Evolutionary conservation across 2,113 vertebrate species (phyloP), one percentile per base, ranked within the genome.

Genomic region (Prochilodus magdalenae): DNA sequence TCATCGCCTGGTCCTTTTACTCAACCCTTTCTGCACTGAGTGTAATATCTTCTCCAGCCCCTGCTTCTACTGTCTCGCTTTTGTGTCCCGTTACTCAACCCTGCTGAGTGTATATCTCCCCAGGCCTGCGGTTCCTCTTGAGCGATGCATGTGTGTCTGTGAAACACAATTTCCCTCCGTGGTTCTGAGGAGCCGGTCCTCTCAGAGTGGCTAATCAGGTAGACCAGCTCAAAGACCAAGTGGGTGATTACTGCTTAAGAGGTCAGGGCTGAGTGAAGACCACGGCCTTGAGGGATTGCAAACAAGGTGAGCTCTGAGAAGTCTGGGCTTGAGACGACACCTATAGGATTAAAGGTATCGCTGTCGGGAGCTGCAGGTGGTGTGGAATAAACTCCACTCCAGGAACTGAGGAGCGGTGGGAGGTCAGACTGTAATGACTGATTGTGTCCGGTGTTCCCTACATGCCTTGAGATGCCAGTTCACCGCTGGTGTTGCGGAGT

Each of bases 241-340:
- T 15, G 53, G 26, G 14, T 47, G 36, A 71, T 76, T 71, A 75
- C 18, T 47, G 44, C 73, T 60, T 71, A n/a, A 62, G 59, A 67
- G 33, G 27, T 67, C 20, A 29, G 72, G n/a, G n/a, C n/a, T n/a
- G n/a, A n/a, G n/a, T n/a, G n/a, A n/a, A n/a, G n/a, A n/a, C n/a
- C n/a, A n/a, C 29, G 13, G 18, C 15, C 49, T 27, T 22, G 14
- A 10, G 5, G 55, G 30, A 76, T 62, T 63, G 62, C 49, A 74
- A 30, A 55, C 24, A 16, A 26, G n/a, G n/a, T 60, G 55, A 44
- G 74, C 27, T 75, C 18, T 27, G 51, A 18, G 15, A 24, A 27
- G 63, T 33, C 18, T 66, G 63, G 15, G 10, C 18, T 66, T 33
- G 15, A 59, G 74, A 60, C n/a, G 12, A 3, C 8, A 26, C 71